Percentiles rank a stretch among this genome's conserved stretches.
Evolutionary conservation across 2,113 vertebrate genomes (phyloP).

Genomic region (Loxodonta africana): DNA sequence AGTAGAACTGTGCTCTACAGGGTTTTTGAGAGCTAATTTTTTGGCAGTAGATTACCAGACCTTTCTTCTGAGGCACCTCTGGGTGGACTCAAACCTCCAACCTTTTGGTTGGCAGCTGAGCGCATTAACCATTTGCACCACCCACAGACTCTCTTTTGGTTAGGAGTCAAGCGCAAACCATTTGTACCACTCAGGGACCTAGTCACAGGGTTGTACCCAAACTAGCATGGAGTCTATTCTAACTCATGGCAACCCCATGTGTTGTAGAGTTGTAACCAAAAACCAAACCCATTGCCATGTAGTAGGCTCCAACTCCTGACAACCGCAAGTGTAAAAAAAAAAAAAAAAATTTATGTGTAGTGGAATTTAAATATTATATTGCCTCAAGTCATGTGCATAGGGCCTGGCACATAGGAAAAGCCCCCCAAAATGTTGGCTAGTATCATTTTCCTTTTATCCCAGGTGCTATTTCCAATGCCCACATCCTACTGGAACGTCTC

Average conservation of each 20-base stretch:
- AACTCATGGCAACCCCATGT: not conserved
- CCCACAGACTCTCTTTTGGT: not conserved
- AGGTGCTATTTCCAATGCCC: not conserved
- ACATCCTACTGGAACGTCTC: not conserved
- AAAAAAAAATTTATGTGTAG: too few species aligned
- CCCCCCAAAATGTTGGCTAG: not conserved
- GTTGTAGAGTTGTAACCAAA: not conserved
- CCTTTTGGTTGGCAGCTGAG: not conserved
- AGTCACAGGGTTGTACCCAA: not conserved
- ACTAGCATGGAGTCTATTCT: not conserved
- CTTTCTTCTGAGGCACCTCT: not conserved
- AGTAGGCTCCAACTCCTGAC: not conserved
- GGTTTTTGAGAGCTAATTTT: not conserved
- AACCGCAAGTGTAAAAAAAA: not conserved
- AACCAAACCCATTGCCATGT: not conserved
- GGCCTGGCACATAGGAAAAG: not conserved
- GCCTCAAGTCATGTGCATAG: not conserved
- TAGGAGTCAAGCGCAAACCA: not conserved
- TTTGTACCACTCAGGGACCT: not conserved
- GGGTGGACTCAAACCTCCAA: not conserved
- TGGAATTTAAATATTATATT: slow-evolving; percentile 7
- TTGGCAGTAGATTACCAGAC: not conserved
- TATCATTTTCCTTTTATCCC: not conserved
- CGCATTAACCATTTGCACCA: too few species aligned
- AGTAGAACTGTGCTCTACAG: not conserved